Evolutionary conservation across 2,797 vertebrate genomes (phyloP).

Genomic region (Poeciliopsis gracilis): DNA sequence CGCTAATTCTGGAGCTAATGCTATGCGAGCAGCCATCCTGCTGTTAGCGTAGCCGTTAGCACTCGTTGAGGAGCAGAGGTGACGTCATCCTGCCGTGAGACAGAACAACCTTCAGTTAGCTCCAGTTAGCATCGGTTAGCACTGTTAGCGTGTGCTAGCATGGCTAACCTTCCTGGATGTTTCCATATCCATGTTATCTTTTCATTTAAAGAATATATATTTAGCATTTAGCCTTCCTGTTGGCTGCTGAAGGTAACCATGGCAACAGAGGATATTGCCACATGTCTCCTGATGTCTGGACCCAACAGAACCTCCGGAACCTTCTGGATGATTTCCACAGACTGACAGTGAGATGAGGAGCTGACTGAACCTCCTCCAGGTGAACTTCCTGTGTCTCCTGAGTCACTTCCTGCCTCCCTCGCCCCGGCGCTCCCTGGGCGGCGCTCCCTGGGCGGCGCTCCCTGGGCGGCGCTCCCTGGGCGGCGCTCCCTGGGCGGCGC

Average conservation of each 20-base stretch:
- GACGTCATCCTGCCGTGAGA: background rate
- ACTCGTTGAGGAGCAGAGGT: background rate
- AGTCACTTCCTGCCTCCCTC: slow-evolving; percentile 60
- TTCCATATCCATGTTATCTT: too few relatives aligned
- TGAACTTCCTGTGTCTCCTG: slow-evolving; percentile 20
- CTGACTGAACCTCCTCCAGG: background rate
- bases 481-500: background rate
- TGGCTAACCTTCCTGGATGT: background rate
- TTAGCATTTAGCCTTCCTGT: background rate
- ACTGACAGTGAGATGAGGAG: background rate
- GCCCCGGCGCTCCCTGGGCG: background rate
- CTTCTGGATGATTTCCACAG: slow-evolving; percentile 1
- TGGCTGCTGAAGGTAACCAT: background rate
- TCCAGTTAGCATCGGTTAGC: too few relatives aligned
- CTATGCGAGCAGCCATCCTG: background rate
- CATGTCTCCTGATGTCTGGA: background rate
- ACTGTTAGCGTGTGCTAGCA: background rate
- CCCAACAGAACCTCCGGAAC: background rate
- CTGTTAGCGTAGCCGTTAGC: background rate
- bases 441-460: background rate
- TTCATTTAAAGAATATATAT: too few relatives aligned
- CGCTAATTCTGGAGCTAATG: background rate
- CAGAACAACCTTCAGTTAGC: too few relatives aligned
- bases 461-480: background rate
- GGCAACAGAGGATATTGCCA: background rate